phyloP scores from a whole-genome alignment of 2,888 invertebrate species.

The Pammene fasciana region DNA sequence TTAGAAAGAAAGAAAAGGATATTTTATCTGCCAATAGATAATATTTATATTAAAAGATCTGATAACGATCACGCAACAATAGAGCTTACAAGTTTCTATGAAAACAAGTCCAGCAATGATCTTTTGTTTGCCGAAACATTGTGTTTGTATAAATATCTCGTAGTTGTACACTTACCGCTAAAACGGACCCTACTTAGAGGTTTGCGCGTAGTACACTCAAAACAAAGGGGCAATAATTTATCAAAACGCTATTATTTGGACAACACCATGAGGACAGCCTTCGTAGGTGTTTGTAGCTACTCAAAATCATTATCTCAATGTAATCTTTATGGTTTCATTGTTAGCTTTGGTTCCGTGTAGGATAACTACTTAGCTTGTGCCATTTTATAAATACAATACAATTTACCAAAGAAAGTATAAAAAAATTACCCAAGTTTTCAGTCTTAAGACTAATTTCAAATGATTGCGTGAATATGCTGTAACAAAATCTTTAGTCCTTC shows the following conservation, averaged over 20 bases:
- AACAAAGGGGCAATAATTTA: slow-evolving; percentile 28
- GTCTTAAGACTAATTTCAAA: too few species aligned
- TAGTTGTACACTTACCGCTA: background rate
- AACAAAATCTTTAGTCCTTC: too few species aligned
- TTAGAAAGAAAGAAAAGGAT: too few species aligned
- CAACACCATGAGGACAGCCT: slow-evolving; percentile 20
- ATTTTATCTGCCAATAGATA: too few species aligned
- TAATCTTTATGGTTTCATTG: slow-evolving; percentile 23
- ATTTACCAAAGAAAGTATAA: too few species aligned
- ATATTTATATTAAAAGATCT: too few species aligned
- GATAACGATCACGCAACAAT: too few species aligned
- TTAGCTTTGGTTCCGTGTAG: slow-evolving; percentile 8
- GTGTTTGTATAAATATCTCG: background rate
- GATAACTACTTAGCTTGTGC: background rate
- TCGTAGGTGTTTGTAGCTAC: slow-evolving; percentile 6
- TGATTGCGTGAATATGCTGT: too few species aligned
- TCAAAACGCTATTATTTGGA: slow-evolving; percentile 21
- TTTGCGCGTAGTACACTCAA: background rate
- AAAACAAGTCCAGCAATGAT: too few species aligned
- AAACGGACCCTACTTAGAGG: background rate
- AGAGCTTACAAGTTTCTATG: too few species aligned
- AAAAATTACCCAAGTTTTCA: too few species aligned
- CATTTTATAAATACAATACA: background rate
- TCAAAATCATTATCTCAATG: slow-evolving; percentile 11
- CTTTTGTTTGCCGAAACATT: too few species aligned